phyloP scores from a whole-genome alignment of 53 echinoderm and acorn worm genomes.

The Patiria pectinifera region DNA sequence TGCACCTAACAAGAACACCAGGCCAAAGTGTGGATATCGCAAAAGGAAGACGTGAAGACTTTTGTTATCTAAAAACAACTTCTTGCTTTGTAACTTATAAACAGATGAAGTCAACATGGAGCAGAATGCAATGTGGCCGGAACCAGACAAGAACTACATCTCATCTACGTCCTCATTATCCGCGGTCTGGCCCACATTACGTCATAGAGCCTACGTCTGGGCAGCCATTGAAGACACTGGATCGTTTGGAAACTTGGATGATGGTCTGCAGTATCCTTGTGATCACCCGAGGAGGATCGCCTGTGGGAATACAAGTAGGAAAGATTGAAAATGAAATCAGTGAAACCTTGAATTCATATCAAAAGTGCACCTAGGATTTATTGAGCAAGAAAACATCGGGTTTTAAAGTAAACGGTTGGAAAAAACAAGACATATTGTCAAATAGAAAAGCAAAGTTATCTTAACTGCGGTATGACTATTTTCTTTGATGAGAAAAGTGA shows the following conservation, averaged over 20 bases:
- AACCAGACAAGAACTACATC: constrained; percentile 59
- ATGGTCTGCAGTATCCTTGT: constrained; percentile 47
- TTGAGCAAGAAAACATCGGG: background rate
- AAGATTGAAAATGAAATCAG: background rate
- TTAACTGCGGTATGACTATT: too few species aligned
- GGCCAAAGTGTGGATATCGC: too few species aligned
- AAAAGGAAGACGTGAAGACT: too few species aligned
- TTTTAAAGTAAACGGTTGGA: too few species aligned
- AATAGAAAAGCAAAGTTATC: too few species aligned
- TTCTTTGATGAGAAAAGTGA: too few species aligned
- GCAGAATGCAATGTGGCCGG: constrained; percentile 41
- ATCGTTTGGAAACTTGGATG: constrained; percentile 17
- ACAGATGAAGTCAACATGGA: constrained; percentile 48
- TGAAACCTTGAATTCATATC: too few species aligned
- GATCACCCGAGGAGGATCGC: constrained; percentile 30
- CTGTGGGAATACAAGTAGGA: constrained; percentile 43
- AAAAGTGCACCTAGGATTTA: too few species aligned
- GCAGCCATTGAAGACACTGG: constrained; percentile 47
- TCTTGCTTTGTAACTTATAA: background rate
- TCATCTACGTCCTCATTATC: constrained; percentile 20
- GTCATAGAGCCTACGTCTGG: constrained; percentile 61
- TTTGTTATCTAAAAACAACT: too few species aligned
- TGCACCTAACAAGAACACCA: too few species aligned
- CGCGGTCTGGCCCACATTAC: constrained; percentile 67
- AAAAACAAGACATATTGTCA: too few species aligned